Conservation (phyloP, 2,888 invertebrate species). For the Phaedon cochleariae region DNA sequence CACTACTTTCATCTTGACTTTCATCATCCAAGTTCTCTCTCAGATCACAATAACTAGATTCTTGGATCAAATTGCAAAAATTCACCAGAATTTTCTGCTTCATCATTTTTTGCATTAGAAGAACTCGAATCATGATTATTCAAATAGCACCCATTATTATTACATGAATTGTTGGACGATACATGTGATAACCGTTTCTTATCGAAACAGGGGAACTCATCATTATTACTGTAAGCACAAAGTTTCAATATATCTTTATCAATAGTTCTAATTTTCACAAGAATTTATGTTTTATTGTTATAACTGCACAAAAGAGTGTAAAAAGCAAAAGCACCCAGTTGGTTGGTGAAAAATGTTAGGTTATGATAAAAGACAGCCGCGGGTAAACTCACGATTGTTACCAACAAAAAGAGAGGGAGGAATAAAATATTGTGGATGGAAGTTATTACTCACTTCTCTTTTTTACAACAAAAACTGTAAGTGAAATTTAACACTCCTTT, state of each 20-base stretch:
- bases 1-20: no score
- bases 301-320: no score
- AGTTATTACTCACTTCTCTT: not conserved
- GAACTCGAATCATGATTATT: not conserved
- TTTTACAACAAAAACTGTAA: slow-evolving; percentile 6
- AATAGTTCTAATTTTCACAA: no score
- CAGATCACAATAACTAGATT: slow-evolving; percentile 8
- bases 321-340: no score
- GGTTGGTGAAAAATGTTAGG: slow-evolving; percentile 8
- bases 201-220: slow-evolving; percentile 13
- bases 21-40: slow-evolving; percentile 10
- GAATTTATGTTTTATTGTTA: no score
- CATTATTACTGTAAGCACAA: slow-evolving; percentile 11
- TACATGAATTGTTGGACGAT: not conserved
- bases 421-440: not conserved
- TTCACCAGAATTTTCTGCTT: slow-evolving; percentile 1
- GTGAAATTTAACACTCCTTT: no score
- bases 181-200: slow-evolving; percentile 5
- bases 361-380: slow-evolving; percentile 12
- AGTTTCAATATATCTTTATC: slow-evolving; percentile 13
- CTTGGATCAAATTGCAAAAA: slow-evolving; percentile 4
- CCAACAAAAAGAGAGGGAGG: not conserved
- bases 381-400: slow-evolving; percentile 3
- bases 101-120: slow-evolving; percentile 2
- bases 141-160: not conserved